Percentiles rank a stretch among this genome's conserved stretches.
Evolutionary conservation across 2,888 invertebrate genomes (phyloP).

Genomic region (Phyllotreta cruciferae): DNA sequence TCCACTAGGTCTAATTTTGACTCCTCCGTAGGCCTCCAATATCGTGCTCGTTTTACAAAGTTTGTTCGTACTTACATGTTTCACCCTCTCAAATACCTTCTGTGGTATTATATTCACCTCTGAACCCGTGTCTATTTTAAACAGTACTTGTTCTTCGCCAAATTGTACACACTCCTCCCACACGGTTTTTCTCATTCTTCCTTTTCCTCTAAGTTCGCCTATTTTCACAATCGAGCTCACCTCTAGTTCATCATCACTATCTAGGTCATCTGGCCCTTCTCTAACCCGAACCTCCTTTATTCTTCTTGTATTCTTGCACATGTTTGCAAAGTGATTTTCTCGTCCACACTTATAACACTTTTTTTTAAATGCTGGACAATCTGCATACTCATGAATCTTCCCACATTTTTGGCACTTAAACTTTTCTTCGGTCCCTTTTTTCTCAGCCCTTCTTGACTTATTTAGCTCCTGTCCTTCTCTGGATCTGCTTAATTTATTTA

Average conservation of each 20-base stretch:
- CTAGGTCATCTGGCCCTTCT: too few relatives aligned
- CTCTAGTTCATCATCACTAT: too few relatives aligned
- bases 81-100: constrained; percentile 2
- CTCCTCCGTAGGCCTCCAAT: constrained; percentile 15
- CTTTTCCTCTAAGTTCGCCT: too few relatives aligned
- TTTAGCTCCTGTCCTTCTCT: too few relatives aligned
- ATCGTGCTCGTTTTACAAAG: constrained; percentile 1
- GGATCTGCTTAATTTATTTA: too few relatives aligned
- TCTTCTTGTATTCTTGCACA: constrained; percentile 4
- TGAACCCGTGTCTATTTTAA: constrained; percentile 13
- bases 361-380: constrained; percentile 15
- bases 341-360: constrained; percentile 16
- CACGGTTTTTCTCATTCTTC: too few relatives aligned
- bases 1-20: constrained; percentile 13
- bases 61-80: neutral
- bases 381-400: constrained; percentile 4
- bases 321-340: constrained; percentile 15
- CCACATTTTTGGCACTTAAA: constrained; percentile 4
- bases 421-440: neutral
- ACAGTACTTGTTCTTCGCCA: constrained; percentile 10
- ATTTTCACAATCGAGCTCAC: too few relatives aligned
- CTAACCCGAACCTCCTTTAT: too few relatives aligned
- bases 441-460: neutral
- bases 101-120: constrained; percentile 14
- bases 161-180: constrained; percentile 11